phyloP scores from a whole-genome alignment of 2,888 invertebrate genomes.

The Ectemnius lituratus region DNA sequence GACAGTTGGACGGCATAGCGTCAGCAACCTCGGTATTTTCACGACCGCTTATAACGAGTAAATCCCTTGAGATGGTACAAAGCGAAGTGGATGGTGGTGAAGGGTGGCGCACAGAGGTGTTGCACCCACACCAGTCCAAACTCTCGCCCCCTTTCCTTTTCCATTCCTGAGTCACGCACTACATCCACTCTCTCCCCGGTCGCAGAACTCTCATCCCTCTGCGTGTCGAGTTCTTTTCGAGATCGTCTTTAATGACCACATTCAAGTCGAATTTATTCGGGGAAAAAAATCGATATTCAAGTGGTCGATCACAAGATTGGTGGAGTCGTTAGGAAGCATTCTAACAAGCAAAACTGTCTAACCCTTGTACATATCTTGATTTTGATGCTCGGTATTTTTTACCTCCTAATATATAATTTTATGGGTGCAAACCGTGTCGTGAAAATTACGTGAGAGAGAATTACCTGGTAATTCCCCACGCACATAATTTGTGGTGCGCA shows the following conservation, averaged over 20 bases:
- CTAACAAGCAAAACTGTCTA: neutral
- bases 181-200: neutral
- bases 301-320: too few relatives aligned
- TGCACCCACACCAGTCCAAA: conserved; percentile 31
- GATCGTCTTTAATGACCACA: conserved; percentile 49
- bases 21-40: conserved; percentile 12
- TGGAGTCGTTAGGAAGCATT: too few relatives aligned
- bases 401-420: too few relatives aligned
- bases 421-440: too few relatives aligned
- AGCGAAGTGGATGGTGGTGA: conserved; percentile 46
- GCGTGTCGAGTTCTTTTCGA: conserved; percentile 41
- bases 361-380: too few relatives aligned
- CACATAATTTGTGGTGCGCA: conserved; percentile 63
- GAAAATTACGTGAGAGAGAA: conserved; percentile 39
- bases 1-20: too few relatives aligned
- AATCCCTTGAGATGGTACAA: conserved; percentile 27
- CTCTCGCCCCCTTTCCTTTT: conserved; percentile 11
- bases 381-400: too few relatives aligned
- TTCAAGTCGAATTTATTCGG: neutral
- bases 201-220: conserved; percentile 27
- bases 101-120: conserved; percentile 39
- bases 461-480: conserved; percentile 56
- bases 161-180: conserved; percentile 28
- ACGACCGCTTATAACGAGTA: conserved; percentile 45
- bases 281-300: too few relatives aligned